Conservation (phyloP, 2,797 vertebrate species). For the Rhadinocentrus ornatus region DNA sequence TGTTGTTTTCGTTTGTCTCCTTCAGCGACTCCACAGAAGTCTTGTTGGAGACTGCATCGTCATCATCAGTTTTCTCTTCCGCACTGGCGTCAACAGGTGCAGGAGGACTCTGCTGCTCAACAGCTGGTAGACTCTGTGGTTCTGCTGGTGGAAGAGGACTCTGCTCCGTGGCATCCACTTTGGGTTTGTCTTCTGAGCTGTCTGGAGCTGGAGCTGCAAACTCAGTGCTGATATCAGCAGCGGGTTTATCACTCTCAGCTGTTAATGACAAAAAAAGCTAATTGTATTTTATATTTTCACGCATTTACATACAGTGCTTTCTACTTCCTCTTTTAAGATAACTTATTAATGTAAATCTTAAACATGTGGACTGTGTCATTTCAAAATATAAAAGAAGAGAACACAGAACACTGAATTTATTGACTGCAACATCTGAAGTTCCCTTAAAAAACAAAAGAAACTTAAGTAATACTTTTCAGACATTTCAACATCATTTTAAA, state of each 20-base stretch:
- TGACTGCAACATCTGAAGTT: background rate
- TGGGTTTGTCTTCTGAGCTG: slow-evolving; percentile 42
- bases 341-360: background rate
- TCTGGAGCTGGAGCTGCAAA: slow-evolving; percentile 36
- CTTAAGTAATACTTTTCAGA: slow-evolving; percentile 25
- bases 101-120: background rate
- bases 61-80: slow-evolving; percentile 64
- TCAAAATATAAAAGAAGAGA: slow-evolving; percentile 5
- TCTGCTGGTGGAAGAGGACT: background rate
- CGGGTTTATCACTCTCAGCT: slow-evolving; percentile 58
- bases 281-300: background rate
- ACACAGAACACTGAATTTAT: background rate
- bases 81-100: slow-evolving; percentile 33
- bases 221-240: slow-evolving; percentile 39
- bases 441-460: background rate
- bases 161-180: slow-evolving; percentile 24
- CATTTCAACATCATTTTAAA: slow-evolving; percentile 25
- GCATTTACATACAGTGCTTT: background rate
- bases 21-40: slow-evolving; percentile 73
- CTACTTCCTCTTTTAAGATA: background rate
- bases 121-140: too few relatives aligned
- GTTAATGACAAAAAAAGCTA: slow-evolving; percentile 37
- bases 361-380: background rate
- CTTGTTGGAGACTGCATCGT: slow-evolving; percentile 55
- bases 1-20: slow-evolving; percentile 72